Evolutionary conservation across 2,888 invertebrate species (phyloP).

Genomic region (Harmothoe impar): DNA sequence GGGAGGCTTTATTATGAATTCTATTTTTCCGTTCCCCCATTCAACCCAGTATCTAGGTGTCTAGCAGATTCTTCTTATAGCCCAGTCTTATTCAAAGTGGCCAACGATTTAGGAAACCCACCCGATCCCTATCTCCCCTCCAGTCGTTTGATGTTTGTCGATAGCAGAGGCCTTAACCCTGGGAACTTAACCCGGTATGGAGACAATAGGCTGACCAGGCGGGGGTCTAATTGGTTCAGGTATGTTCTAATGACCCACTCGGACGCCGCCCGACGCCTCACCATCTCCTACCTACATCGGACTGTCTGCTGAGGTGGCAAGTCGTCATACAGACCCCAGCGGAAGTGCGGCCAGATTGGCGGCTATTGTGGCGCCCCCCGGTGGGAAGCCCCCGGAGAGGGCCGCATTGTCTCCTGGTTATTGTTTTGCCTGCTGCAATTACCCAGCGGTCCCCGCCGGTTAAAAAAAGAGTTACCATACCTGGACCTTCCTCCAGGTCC

Average conservation of each 20-base stretch:
- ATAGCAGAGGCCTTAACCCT: neutral
- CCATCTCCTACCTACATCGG: neutral
- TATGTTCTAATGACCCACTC: neutral
- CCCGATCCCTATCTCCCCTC: constrained; percentile 19
- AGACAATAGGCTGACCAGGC: neutral
- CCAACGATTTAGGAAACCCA: neutral
- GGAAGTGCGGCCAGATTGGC: constrained; percentile 13
- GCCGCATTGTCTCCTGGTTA: neutral
- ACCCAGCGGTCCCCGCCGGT: neutral
- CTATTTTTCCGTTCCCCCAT: neutral
- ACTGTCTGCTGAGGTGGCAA: constrained; percentile 41
- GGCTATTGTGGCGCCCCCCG: neutral
- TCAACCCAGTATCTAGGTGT: too few species aligned
- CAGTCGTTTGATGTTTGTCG: neutral
- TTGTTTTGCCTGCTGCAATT: constrained; percentile 50
- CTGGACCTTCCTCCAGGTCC: neutral
- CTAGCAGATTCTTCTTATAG: too few species aligned
- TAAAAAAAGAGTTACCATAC: too few species aligned
- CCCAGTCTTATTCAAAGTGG: neutral
- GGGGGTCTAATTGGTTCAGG: constrained; percentile 39
- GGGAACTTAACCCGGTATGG: neutral
- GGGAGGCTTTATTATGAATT: constrained; percentile 4
- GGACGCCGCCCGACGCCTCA: neutral
- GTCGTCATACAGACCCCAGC: neutral
- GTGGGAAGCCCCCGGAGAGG: neutral